A percentile compares a stretch with the other conserved stretches of the same genome.
These are phyloP conservation scores for Mercenaria mercenaria DNA, from an alignment of 1,140 invertebrate genomes.

Conservation along the genomic window DNA sequence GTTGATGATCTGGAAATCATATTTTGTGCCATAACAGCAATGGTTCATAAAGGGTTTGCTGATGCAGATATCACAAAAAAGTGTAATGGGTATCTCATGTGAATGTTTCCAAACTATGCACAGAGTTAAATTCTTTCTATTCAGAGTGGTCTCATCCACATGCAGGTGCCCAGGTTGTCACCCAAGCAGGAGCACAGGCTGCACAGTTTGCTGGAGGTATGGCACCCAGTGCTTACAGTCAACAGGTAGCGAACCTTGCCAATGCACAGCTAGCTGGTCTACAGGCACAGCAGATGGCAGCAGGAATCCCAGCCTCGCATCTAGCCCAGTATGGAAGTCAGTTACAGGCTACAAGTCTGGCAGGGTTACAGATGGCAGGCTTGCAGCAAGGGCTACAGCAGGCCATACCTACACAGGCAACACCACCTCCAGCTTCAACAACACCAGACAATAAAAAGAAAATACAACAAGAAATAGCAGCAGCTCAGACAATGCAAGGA, in stretches of 20 bases:
- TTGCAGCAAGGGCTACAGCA: slow-evolving; percentile 12
- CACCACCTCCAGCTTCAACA: slow-evolving; percentile 61
- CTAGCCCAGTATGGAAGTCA: slow-evolving; percentile 51
- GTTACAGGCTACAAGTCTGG: slow-evolving; percentile 35
- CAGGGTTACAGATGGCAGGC: slow-evolving; percentile 53
- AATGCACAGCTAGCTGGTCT: slow-evolving; percentile 60
- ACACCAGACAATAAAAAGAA: slow-evolving; percentile 65
- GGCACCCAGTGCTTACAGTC: slow-evolving; percentile 55
- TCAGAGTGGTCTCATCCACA: slow-evolving; percentile 50
- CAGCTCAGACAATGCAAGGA: slow-evolving; percentile 41
- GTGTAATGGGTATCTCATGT: no score
- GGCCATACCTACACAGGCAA: slow-evolving; percentile 54
- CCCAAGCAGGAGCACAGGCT: slow-evolving; percentile 36
- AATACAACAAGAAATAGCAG: slow-evolving; percentile 54
- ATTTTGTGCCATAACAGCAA: no score
- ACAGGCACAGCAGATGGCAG: slow-evolving; percentile 59
- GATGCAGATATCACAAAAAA: no score
- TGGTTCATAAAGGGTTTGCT: no score
- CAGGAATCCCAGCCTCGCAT: slow-evolving; percentile 52
- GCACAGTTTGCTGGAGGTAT: slow-evolving; percentile 15
- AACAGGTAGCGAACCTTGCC: slow-evolving; percentile 57
- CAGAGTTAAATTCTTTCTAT: slow-evolving; percentile 18
- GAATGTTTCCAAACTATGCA: no score
- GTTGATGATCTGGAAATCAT: no score
- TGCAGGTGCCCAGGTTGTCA: slow-evolving; percentile 53